Evolutionary conservation across 2,113 vertebrate species (phyloP).

Genomic region (Nothobranchius kuhntae): DNA sequence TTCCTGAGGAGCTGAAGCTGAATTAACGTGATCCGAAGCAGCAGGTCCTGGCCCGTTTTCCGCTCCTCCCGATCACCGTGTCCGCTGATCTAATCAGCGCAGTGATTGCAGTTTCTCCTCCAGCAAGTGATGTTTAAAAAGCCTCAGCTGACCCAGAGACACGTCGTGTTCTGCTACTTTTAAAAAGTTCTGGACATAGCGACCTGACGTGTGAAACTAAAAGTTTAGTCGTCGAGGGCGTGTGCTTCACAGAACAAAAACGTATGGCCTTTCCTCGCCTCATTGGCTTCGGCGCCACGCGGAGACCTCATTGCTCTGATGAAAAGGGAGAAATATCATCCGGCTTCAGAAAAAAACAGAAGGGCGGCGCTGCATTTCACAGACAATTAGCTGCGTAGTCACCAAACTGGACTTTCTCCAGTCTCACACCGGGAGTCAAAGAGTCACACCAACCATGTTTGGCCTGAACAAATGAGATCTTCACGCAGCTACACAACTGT

Average conservation of each 20-base stretch:
- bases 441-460: slow-evolving; percentile 59
- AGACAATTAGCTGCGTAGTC: slow-evolving; percentile 67
- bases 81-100: slow-evolving; percentile 63
- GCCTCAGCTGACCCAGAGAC: slow-evolving; percentile 8
- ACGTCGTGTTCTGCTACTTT: slow-evolving; percentile 31
- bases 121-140: slow-evolving; percentile 57
- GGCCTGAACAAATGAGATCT: slow-evolving; percentile 72
- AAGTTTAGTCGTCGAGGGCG: slow-evolving; percentile 4
- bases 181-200: neutral
- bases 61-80: slow-evolving; percentile 58
- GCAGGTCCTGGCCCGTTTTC: slow-evolving; percentile 35
- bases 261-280: slow-evolving; percentile 52
- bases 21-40: slow-evolving; percentile 64
- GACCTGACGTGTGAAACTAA: neutral
- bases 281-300: slow-evolving; percentile 45
- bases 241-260: slow-evolving; percentile 53
- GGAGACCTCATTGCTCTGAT: slow-evolving; percentile 50
- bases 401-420: slow-evolving; percentile 59
- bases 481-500: slow-evolving; percentile 74
- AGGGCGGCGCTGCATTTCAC: slow-evolving; percentile 61
- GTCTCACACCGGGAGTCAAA: slow-evolving; percentile 54
- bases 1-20: slow-evolving; percentile 48
- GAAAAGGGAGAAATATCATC: slow-evolving; percentile 62
- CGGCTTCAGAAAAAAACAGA: slow-evolving; percentile 34
- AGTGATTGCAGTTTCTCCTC: slow-evolving; percentile 49